Evolutionary conservation across 2,113 vertebrate genomes (phyloP), one percentile per base, ranked within the genome.

Genomic region (Serinus canaria): DNA sequence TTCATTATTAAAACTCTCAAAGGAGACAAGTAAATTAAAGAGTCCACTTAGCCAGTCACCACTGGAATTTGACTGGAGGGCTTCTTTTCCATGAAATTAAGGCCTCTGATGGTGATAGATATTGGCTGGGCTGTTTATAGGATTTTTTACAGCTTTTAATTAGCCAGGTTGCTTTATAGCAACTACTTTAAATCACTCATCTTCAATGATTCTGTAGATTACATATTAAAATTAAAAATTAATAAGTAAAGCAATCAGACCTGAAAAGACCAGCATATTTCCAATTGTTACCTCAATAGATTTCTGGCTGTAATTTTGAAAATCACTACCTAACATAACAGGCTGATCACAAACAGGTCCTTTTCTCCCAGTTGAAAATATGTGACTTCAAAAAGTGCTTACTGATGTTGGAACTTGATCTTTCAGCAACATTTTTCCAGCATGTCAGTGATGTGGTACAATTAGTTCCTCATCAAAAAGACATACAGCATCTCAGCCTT

Each of bases 391-490:
- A 78, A 94, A 97, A 94, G 15, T 89, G 30, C 37, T 88, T 89
- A 72, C 35, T 90, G 64, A 91, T 59, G 27, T 60, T 93, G 82
- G 18, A 88, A 33, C 55, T 87, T 90, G 55, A 92, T 94, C 82
- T 93, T 92, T 87, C 87, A 84, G 31, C 70, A 55, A 10, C 17
- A 72, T 59, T 89, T 90, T 63, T 84, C 78, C 30, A 89, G 31
- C 15, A 64, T 56, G 47, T 70, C 76, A 39, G 8, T 83, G 50
- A 83, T 86, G 58, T 20, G 21, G 41, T 82, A 96, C 59, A 96
- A 95, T 96, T 96, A 90, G 33, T 86, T 96, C 58, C 70, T 93
- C 92, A 78, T 95, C 46, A 82, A 92, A 94, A 96, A 86, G 67
- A 96, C 94, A 96, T 79, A 69, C 3, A 5, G n/a, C 69, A 23